A percentile compares a stretch with the other conserved stretches of the same genome.
Conservation (phyloP, 2,888 invertebrate genomes). For the Parthenolecanium corni region DNA sequence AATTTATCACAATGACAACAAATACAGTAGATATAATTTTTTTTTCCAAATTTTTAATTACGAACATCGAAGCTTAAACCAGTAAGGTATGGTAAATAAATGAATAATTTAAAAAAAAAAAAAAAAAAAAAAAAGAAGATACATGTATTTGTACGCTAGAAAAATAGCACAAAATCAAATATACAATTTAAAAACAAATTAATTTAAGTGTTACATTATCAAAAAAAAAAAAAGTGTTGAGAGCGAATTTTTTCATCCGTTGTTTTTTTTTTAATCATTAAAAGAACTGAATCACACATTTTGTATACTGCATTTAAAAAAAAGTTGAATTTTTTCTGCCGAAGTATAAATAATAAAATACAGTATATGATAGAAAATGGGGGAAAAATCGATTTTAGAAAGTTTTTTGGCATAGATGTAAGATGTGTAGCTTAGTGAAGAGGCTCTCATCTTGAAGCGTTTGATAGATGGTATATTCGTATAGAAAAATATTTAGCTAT, state of each 20-base stretch:
- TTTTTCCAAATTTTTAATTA: constrained; percentile 9
- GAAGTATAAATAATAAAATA: too few relatives aligned
- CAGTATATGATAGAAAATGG: too few relatives aligned
- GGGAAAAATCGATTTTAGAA: too few relatives aligned
- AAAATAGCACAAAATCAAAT: constrained; percentile 25
- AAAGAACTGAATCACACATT: too few relatives aligned
- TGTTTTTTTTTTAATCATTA: too few relatives aligned
- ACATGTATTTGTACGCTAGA: constrained; percentile 25
- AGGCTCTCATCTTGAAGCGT: too few relatives aligned
- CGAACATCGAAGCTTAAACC: constrained; percentile 25
- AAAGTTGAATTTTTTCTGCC: too few relatives aligned
- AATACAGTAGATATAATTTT: constrained; percentile 15
- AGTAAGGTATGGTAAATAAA: not conserved
- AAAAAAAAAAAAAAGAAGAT: not conserved
- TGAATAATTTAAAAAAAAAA: constrained; percentile 15
- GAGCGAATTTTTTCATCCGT: not conserved
- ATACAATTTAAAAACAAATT: constrained; percentile 14
- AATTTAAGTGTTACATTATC: not conserved
- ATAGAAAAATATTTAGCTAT: too few relatives aligned
- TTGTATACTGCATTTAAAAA: too few relatives aligned
- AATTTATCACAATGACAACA: constrained; percentile 28
- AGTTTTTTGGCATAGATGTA: too few relatives aligned
- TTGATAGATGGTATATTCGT: too few relatives aligned
- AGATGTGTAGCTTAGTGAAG: too few relatives aligned
- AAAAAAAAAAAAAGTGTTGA: not conserved